Percentiles rank a stretch among this genome's conserved stretches.
Evolutionary conservation across 2,113 vertebrate genomes (phyloP).

Genomic region (Vulpes vulpes): DNA sequence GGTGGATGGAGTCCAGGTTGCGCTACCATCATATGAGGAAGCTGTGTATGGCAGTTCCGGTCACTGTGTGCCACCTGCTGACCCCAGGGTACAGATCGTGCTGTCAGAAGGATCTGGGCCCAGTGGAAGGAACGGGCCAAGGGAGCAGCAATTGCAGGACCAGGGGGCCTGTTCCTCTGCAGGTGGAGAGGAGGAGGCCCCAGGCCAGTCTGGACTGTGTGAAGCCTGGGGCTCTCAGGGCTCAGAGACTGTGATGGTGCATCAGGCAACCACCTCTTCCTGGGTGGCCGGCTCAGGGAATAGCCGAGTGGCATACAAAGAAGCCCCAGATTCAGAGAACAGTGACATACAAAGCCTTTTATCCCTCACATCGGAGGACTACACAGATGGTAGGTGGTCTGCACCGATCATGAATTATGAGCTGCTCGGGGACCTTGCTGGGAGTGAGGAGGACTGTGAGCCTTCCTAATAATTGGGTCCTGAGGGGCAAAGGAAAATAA

Average conservation of each 20-base stretch:
- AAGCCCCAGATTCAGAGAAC: conserved; percentile 94
- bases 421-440: neutral
- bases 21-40: conserved; percentile 98
- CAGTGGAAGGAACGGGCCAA: conserved; percentile 81
- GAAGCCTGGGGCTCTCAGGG: conserved; percentile 92
- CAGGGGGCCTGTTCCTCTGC: conserved; percentile 84
- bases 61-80: conserved; percentile 89
- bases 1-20: conserved; percentile 98
- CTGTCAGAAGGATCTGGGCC: conserved; percentile 92
- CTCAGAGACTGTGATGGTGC: conserved; percentile 95
- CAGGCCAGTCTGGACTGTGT: conserved; percentile 88
- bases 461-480: neutral
- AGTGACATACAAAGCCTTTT: conserved; percentile 98
- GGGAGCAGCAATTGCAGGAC: conserved; percentile 82
- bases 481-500: neutral
- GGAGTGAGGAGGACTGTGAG: neutral
- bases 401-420: neutral
- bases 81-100: conserved; percentile 96
- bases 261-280: conserved; percentile 91
- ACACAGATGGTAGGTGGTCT: conserved; percentile 94
- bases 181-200: conserved; percentile 86
- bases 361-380: conserved; percentile 96
- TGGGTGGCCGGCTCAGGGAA: conserved; percentile 93
- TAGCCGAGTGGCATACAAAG: conserved; percentile 87
- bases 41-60: conserved; percentile 96